phyloP scores from a whole-genome alignment of 2,113 vertebrate genomes.

The Otis tarda region DNA sequence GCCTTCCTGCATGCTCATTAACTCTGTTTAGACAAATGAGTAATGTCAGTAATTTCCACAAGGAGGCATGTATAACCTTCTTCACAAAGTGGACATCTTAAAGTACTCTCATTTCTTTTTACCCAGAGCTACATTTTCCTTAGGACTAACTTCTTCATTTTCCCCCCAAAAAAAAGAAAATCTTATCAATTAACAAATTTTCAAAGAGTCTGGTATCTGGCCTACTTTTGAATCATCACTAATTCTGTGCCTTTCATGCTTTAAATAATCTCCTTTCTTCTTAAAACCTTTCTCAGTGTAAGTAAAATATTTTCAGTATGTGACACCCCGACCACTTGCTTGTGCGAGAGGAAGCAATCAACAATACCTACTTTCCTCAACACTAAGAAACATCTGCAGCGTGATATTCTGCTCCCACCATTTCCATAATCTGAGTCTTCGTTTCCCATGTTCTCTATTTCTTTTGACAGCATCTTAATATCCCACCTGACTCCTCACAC shows the following conservation, averaged over 20 bases:
- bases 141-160: background rate
- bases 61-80: background rate
- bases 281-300: background rate
- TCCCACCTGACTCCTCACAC: background rate
- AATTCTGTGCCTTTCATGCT: background rate
- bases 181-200: background rate
- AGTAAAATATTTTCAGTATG: background rate
- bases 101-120: background rate
- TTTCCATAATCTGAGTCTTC: background rate
- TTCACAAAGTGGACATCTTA: background rate
- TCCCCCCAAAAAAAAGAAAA: background rate
- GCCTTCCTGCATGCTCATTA: slow-evolving; percentile 12
- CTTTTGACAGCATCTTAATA: background rate
- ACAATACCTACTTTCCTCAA: background rate
- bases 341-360: background rate
- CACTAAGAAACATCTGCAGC: background rate
- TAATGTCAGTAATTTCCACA: slow-evolving; percentile 26
- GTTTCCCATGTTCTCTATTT: background rate
- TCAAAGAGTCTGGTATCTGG: background rate
- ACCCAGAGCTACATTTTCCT: background rate
- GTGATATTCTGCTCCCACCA: background rate
- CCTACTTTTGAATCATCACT: background rate
- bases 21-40: slow-evolving; percentile 22
- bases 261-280: background rate
- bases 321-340: background rate